A percentile compares a stretch with the other conserved stretches of the same genome.
Conservation (phyloP, 2,113 vertebrate genomes). For the Heteronetta atricapilla region DNA sequence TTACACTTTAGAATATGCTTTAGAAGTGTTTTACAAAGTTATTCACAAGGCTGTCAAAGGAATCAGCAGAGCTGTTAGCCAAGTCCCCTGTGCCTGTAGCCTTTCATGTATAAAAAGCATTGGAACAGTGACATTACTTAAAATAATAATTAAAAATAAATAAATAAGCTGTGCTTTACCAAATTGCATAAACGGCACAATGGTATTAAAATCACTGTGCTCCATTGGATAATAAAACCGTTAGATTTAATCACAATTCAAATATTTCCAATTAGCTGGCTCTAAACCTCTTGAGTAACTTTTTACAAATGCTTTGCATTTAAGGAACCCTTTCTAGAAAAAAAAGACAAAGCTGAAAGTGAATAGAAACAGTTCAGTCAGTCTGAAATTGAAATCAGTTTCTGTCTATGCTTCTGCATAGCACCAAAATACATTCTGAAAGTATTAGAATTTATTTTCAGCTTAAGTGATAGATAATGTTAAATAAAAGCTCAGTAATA, state of each 20-base stretch:
- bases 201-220: background rate
- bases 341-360: background rate
- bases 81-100: background rate
- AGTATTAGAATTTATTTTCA: background rate
- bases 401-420: background rate
- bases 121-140: background rate
- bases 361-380: background rate
- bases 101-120: conserved; percentile 17
- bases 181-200: background rate
- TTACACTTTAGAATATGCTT: too few relatives aligned
- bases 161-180: background rate
- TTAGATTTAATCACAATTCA: background rate
- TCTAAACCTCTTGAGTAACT: background rate
- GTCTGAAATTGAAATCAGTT: background rate
- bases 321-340: background rate
- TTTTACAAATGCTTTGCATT: background rate
- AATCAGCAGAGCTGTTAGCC: background rate
- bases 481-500: background rate
- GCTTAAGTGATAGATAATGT: background rate
- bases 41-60: background rate
- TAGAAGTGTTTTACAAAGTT: too few relatives aligned
- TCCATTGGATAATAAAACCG: background rate
- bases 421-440: background rate
- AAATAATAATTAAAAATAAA: too few relatives aligned
- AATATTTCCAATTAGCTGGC: background rate